Evolutionary conservation across 2,797 vertebrate genomes (phyloP).

Genomic region (Acanthis flammea): DNA sequence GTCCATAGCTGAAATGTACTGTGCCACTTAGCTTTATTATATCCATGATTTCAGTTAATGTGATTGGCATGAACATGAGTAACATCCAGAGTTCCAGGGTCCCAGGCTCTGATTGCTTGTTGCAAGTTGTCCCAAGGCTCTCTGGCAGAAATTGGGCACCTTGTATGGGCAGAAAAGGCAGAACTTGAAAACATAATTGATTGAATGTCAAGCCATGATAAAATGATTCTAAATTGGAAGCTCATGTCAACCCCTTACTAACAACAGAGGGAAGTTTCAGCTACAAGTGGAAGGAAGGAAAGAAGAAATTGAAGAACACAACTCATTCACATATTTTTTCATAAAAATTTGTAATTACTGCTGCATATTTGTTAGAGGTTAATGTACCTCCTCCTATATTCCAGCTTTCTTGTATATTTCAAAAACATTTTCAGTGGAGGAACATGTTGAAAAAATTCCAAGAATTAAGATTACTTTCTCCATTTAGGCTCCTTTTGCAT

Average conservation of each 20-base stretch:
- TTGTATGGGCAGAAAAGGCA: background rate
- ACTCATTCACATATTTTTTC: fast-evolving
- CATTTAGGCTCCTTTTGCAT: background rate
- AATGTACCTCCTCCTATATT: background rate
- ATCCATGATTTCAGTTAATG: background rate
- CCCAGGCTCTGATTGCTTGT: background rate
- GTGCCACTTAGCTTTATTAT: background rate
- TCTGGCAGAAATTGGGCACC: background rate
- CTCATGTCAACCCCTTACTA: background rate
- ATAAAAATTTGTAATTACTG: background rate
- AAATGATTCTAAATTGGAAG: background rate
- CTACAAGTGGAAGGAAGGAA: background rate
- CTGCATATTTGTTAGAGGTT: background rate
- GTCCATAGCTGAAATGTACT: background rate
- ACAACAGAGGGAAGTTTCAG: background rate
- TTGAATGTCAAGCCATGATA: background rate
- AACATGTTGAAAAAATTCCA: background rate
- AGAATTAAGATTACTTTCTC: background rate
- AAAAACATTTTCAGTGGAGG: background rate
- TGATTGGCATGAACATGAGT: background rate
- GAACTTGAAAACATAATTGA: background rate
- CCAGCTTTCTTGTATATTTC: background rate
- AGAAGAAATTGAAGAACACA: background rate
- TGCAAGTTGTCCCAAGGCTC: background rate
- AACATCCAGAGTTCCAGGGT: background rate